Percentiles rank a stretch among this genome's conserved stretches.
phyloP scores from a whole-genome alignment of 1,140 invertebrate species.

The Camponotus pennsylvanicus region DNA sequence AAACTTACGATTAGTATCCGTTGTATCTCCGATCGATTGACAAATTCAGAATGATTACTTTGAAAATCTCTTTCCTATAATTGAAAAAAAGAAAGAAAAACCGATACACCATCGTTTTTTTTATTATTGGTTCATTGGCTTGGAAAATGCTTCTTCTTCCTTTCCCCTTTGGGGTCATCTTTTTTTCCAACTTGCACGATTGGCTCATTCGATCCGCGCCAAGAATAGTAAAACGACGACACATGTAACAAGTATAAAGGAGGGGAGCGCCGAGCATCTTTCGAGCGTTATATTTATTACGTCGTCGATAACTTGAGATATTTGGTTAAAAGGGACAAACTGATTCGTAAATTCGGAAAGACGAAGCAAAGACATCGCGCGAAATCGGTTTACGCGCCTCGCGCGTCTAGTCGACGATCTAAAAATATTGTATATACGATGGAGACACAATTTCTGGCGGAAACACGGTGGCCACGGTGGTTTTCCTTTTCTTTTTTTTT shows the following conservation, averaged over 20 bases:
- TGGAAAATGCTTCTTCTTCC: conserved; percentile 11
- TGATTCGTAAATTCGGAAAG: neutral
- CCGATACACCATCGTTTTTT: too few relatives aligned
- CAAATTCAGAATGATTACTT: too few relatives aligned
- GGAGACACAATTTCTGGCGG: neutral
- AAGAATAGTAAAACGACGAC: conserved; percentile 65
- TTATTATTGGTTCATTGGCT: conserved; percentile 17
- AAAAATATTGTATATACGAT: conserved; percentile 13
- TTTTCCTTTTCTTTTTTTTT: neutral
- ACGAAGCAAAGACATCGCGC: neutral
- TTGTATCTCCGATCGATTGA: too few relatives aligned
- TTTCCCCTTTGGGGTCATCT: conserved; percentile 23
- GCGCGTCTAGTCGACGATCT: neutral
- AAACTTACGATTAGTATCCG: too few relatives aligned
- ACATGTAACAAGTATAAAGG: conserved; percentile 66
- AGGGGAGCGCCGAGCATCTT: conserved; percentile 45
- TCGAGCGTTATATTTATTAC: conserved; percentile 31
- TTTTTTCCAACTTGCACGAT: conserved; percentile 25
- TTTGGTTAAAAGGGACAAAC: neutral
- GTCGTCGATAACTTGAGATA: conserved; percentile 8
- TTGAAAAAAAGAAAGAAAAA: neutral
- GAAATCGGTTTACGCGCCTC: neutral
- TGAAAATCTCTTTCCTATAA: too few relatives aligned
- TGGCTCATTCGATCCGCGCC: conserved; percentile 65
- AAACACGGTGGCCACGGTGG: neutral